Evolutionary conservation across 2,888 invertebrate species (phyloP).

Genomic region (Morpho achilles): DNA sequence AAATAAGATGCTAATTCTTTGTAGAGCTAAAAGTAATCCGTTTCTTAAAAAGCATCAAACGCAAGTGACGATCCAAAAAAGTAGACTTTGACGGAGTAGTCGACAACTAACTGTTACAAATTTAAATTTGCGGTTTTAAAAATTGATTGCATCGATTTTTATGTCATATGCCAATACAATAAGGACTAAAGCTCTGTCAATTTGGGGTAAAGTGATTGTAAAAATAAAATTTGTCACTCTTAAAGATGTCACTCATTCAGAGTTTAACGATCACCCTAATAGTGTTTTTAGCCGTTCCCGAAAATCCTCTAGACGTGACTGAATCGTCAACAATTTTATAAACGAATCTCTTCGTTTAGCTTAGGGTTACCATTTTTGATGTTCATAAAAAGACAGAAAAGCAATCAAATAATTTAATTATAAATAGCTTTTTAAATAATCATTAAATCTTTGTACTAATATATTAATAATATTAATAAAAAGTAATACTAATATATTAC

Average conservation of each 20-base stretch:
- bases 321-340: conserved; percentile 71
- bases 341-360: conserved; percentile 51
- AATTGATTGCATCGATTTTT: not conserved
- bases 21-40: conserved; percentile 56
- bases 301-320: conserved; percentile 76
- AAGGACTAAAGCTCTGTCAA: conserved; percentile 1
- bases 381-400: not conserved
- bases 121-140: conserved; percentile 23
- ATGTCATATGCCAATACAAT: not conserved
- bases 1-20: conserved; percentile 52
- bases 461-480: too few species aligned
- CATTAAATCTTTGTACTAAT: too few species aligned
- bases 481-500: too few species aligned
- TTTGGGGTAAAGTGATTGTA: not conserved
- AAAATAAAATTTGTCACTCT: conserved; percentile 33
- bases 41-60: conserved; percentile 69
- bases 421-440: too few species aligned
- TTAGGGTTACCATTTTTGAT: conserved; percentile 1
- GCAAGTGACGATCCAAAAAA: conserved; percentile 66
- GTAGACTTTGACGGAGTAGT: conserved; percentile 57
- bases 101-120: conserved; percentile 59
- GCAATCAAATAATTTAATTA: not conserved
- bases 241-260: conserved; percentile 65
- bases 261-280: conserved; percentile 49
- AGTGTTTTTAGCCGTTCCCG: conserved; percentile 72